phyloP scores from a whole-genome alignment of 2,113 vertebrate genomes.

The Tenrec ecaudatus region DNA sequence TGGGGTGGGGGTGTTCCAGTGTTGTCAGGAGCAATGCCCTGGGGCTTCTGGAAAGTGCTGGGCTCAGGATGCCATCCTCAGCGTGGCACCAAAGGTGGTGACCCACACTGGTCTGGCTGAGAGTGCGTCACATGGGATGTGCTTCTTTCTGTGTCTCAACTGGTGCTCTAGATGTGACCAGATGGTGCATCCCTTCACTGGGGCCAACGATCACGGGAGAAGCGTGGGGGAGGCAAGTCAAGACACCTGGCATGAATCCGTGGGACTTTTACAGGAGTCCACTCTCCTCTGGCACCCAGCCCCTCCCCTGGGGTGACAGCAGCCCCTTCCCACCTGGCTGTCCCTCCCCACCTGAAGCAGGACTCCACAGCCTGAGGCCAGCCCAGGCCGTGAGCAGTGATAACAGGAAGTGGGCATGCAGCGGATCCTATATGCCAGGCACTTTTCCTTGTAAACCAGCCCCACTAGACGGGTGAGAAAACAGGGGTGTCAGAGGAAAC shows the following conservation, averaged over 20 bases:
- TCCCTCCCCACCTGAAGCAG: not conserved
- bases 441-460: not conserved
- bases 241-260: not conserved
- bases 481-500: not conserved
- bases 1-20: no score
- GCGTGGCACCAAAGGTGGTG: no score
- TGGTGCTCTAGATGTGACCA: not conserved
- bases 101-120: not conserved
- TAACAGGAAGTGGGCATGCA: no score
- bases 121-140: not conserved
- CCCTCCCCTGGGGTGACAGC: not conserved
- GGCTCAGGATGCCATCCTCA: no score
- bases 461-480: not conserved
- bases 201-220: not conserved
- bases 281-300: not conserved
- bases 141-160: not conserved
- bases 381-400: not conserved
- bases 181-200: not conserved
- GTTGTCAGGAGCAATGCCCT: no score
- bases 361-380: not conserved
- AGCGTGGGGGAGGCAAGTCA: not conserved
- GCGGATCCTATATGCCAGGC: fast-evolving
- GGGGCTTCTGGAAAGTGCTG: no score
- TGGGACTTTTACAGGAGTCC: not conserved
- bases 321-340: no score